These are phyloP conservation scores for Lerista edwardsae DNA, from an alignment of 2,797 vertebrate genomes.

Conservation along the genomic window DNA sequence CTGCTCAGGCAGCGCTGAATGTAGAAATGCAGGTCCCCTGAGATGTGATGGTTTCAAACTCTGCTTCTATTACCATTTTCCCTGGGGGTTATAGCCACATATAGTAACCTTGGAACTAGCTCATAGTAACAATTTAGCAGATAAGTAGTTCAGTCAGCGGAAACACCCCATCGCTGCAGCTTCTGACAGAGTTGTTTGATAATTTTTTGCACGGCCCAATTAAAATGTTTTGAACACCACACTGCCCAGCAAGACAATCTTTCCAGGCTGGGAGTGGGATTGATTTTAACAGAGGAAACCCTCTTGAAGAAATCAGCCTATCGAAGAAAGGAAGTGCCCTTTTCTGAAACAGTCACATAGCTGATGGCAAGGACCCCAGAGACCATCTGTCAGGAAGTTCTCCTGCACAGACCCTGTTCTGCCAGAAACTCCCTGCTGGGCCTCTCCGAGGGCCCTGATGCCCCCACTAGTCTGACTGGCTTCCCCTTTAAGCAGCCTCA, in stretches of 20 bases:
- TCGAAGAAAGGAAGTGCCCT: neutral
- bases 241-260: slow-evolving; percentile 16
- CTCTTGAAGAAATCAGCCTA: neutral
- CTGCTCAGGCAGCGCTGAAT: neutral
- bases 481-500: no score
- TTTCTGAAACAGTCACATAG: slow-evolving; percentile 12
- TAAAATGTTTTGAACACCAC: slow-evolving; percentile 2
- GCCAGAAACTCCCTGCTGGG: no score
- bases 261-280: slow-evolving; percentile 17
- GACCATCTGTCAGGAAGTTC: neutral
- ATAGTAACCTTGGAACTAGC: neutral
- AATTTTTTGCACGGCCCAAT: slow-evolving; percentile 13
- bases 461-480: no score
- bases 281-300: neutral
- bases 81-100: neutral
- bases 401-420: neutral
- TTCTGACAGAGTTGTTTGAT: slow-evolving; percentile 4
- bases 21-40: neutral
- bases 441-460: no score
- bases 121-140: neutral
- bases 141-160: neutral
- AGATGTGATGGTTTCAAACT: slow-evolving; percentile 1
- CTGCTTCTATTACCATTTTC: neutral
- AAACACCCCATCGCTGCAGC: slow-evolving; percentile 22
- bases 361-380: neutral